Evolutionary conservation across 2,888 invertebrate species (phyloP).

Genomic region (Himalopsyche anomala): DNA sequence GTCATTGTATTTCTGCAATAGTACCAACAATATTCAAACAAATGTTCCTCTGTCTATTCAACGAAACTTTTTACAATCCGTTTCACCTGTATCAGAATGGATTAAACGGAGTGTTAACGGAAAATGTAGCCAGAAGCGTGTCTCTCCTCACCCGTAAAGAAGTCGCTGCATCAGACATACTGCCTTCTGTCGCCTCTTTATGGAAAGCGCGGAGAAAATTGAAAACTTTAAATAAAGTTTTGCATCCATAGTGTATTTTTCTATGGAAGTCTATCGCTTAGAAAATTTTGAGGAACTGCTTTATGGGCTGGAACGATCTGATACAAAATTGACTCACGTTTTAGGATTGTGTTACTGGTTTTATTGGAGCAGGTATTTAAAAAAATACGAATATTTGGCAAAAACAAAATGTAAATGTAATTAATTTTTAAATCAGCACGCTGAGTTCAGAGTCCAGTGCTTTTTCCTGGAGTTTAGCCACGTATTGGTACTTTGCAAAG

Average conservation of each 20-base stretch:
- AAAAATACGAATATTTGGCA: too few relatives aligned
- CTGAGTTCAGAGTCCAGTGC: too few relatives aligned
- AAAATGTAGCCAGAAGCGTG: constrained; percentile 50
- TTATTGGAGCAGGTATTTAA: too few relatives aligned
- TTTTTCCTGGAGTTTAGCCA: too few relatives aligned
- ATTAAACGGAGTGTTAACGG: constrained; percentile 63
- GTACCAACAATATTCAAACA: background rate
- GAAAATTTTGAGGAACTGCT: constrained; percentile 16
- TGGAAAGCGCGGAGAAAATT: constrained; percentile 16
- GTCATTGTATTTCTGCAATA: background rate
- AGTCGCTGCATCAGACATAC: constrained; percentile 55
- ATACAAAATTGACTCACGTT: too few relatives aligned
- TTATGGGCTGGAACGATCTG: background rate
- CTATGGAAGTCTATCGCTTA: background rate
- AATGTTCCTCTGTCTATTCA: constrained; percentile 9
- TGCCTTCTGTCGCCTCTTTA: constrained; percentile 33
- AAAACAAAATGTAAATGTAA: too few relatives aligned
- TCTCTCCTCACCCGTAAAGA: constrained; percentile 48
- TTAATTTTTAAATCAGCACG: too few relatives aligned
- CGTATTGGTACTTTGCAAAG: too few relatives aligned
- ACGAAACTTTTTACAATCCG: constrained; percentile 48
- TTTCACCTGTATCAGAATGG: constrained; percentile 54
- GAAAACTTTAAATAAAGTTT: constrained; percentile 34
- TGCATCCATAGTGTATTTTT: constrained; percentile 33
- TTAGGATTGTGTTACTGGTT: too few relatives aligned